Base-by-base conservation (phyloP, 2,113 vertebrate species). In the Capreolus pygargus region DNA sequence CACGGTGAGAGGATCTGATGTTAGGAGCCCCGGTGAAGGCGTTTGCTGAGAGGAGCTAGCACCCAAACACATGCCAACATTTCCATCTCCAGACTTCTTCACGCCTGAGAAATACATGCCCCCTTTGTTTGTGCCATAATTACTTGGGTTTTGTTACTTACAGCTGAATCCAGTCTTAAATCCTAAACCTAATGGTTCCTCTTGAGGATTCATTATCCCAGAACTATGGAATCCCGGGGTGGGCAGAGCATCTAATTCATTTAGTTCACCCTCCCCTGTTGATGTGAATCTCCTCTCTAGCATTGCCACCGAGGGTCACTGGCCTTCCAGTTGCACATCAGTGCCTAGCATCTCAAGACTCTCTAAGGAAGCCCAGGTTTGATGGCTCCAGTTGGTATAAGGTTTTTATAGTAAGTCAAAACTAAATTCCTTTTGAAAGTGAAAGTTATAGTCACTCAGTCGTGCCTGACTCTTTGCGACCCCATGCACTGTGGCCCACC, bases 1-100 rank as follows among this genome's bases (percentile, higher is more conserved):
- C 4, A 3, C 0, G 30, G 76, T 50, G 19, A 57, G 39, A 79
- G 19, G 13, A 4, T 2, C 0, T 9, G 58, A 36, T 0, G 0
- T 10, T 1, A 7, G 85, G 39, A 52, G 60, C n/a, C 7, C 33
- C 70, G 13, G 6, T 36, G 28, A 54, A 36, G 55, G 47, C n/a
- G 33, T 50, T n/a, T 57, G 55, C 47, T 36, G 25, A 28, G 39
- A 33, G 39, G n/a, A 33, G 13, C 57, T 33, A 78, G 16, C 1
- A 30, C 28, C 55, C 50, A 28, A n/a, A 39, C n/a, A 36, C 3
- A 61, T 6, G 33, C 89, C 61, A 47, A 12, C 19, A 3, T 55
- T 45, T 55, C n/a, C 82, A 3, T 25, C 95, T 70, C 81, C 76
- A 6, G 33, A 28, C 36, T 30, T 88, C 43, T 88, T 11, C 16